Evolutionary conservation across 2,113 vertebrate genomes (phyloP).

Genomic region (Nyctibius bracteatus): DNA sequence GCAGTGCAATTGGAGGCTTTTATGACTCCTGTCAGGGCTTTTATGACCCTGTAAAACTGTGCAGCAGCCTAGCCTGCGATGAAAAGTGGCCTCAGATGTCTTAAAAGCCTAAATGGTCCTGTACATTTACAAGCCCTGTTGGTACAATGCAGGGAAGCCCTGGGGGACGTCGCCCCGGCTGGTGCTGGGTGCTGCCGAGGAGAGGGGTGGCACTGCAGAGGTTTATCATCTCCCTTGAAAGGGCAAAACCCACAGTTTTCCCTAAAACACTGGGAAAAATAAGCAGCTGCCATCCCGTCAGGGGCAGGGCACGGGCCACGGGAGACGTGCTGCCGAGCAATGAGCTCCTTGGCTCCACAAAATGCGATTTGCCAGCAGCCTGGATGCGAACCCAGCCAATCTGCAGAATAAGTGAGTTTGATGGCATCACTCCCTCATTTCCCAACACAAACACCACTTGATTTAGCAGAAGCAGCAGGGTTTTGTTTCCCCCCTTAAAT

Average conservation of each 20-base stretch:
- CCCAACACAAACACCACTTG: slow-evolving; percentile 58
- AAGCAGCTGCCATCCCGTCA: background rate
- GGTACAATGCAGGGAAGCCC: slow-evolving; percentile 35
- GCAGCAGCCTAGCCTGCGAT: slow-evolving; percentile 73
- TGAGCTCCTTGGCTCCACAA: background rate
- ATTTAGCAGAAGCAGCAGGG: slow-evolving; percentile 53
- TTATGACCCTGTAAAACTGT: slow-evolving; percentile 83
- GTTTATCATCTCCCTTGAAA: background rate
- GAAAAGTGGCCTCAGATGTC: slow-evolving; percentile 73
- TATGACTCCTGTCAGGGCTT: slow-evolving; percentile 83
- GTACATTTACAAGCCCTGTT: slow-evolving; percentile 69
- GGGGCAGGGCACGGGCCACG: background rate
- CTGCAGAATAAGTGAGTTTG: slow-evolving; percentile 43
- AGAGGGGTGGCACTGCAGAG: background rate
- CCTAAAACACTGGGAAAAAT: accelerated
- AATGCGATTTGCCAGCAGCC: background rate
- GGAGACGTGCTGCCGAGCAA: background rate
- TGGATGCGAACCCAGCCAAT: background rate
- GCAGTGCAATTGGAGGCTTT: slow-evolving; percentile 82
- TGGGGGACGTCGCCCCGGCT: background rate
- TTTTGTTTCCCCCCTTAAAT: background rate
- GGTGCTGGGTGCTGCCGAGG: background rate
- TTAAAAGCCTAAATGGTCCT: slow-evolving; percentile 78
- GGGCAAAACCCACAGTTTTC: accelerated
- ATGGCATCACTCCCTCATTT: slow-evolving; percentile 52